phyloP scores from a whole-genome alignment of 2,113 vertebrate genomes.

The Mus pahari region DNA sequence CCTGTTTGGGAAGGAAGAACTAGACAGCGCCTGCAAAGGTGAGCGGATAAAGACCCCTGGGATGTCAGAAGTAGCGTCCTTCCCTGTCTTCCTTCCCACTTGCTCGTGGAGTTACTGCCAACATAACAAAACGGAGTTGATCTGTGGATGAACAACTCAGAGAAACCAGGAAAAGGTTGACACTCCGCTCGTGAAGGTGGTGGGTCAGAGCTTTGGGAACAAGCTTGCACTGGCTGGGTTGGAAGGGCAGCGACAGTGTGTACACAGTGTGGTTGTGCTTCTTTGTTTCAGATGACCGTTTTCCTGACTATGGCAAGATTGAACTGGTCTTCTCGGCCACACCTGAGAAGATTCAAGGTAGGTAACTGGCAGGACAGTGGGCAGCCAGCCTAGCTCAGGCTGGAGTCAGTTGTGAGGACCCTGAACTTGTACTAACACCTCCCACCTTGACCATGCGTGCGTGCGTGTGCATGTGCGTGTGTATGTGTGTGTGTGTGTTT shows the following conservation, averaged over 20 bases:
- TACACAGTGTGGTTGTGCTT: neutral
- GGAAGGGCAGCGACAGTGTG: neutral
- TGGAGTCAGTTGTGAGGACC: fast-evolving
- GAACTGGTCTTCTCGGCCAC: constrained; percentile 95
- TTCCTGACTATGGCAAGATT: constrained; percentile 94
- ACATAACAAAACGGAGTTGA: fast-evolving
- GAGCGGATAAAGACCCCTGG: neutral
- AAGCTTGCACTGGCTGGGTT: fast-evolving
- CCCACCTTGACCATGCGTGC: neutral
- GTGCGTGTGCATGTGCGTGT: fast-evolving
- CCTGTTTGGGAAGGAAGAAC: constrained; percentile 94
- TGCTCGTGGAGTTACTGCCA: fast-evolving
- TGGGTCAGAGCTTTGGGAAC: too few species aligned
- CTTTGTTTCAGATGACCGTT: constrained; percentile 91
- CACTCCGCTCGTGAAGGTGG: fast-evolving
- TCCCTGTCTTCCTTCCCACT: fast-evolving
- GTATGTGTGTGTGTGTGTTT: too few species aligned
- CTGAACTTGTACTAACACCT: neutral
- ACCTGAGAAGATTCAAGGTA: constrained; percentile 94
- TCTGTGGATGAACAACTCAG: neutral
- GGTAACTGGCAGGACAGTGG: neutral
- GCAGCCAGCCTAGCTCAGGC: neutral
- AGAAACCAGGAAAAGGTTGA: neutral
- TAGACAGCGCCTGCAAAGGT: constrained; percentile 95
- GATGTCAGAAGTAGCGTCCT: neutral